Conservation (phyloP, 2,113 vertebrate genomes). For the Nycticryphes semicollaris region DNA sequence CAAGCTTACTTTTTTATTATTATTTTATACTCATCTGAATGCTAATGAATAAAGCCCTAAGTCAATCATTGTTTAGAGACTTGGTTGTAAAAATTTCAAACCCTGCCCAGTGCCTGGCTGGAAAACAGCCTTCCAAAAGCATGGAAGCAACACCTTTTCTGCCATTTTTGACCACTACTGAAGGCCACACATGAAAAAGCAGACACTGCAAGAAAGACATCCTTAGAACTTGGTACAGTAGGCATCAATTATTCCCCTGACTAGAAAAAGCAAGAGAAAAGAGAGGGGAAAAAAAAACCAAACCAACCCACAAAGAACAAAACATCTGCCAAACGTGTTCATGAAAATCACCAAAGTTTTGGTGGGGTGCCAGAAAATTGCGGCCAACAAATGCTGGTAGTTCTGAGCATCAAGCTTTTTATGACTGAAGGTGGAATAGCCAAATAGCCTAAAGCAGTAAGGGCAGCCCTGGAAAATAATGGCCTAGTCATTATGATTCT, state of each 20-base stretch:
- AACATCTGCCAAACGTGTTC: background rate
- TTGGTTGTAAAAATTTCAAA: background rate
- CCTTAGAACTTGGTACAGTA: constrained; percentile 14
- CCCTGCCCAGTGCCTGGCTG: background rate
- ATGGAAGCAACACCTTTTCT: background rate
- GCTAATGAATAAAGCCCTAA: background rate
- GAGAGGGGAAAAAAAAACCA: background rate
- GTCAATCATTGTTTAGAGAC: background rate
- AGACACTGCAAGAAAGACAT: constrained; percentile 38
- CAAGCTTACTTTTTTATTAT: background rate
- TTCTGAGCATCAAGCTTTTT: constrained; percentile 62
- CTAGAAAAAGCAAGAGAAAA: constrained; percentile 1
- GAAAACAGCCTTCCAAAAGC: constrained; percentile 2
- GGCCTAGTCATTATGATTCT: constrained; percentile 68
- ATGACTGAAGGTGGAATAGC: constrained; percentile 65
- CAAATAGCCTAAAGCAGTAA: constrained; percentile 69
- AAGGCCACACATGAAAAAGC: constrained; percentile 23
- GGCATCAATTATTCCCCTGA: constrained; percentile 58
- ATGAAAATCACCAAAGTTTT: constrained; percentile 56
- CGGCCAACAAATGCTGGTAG: constrained; percentile 42
- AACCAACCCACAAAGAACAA: background rate
- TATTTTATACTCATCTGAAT: background rate
- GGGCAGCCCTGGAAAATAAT: constrained; percentile 62
- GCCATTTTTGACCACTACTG: background rate
- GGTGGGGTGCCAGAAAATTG: constrained; percentile 29